Percentiles rank a stretch among this genome's conserved stretches.
Conservation (phyloP, 2,888 invertebrate genomes). For the Sialis lutaria region DNA sequence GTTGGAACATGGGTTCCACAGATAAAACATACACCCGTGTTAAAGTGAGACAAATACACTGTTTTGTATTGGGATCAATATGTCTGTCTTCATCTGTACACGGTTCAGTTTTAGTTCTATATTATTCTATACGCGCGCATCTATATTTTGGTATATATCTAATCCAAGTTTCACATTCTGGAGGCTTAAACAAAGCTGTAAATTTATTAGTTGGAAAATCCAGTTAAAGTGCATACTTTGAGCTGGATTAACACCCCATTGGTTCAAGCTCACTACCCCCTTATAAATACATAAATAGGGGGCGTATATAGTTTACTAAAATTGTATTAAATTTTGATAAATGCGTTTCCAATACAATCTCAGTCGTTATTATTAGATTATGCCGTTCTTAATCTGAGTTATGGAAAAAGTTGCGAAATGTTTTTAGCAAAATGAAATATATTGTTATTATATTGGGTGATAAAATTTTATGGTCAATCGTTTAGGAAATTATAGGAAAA, state of each 20-base stretch:
- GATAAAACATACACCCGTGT: not conserved
- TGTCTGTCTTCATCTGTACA: not conserved
- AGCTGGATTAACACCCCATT: conserved; percentile 38
- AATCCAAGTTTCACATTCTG: conserved; percentile 14
- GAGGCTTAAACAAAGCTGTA: conserved; percentile 39
- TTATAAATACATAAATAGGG: not conserved
- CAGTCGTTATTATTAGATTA: too few species aligned
- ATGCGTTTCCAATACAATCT: too few species aligned
- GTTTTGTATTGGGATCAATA: not conserved
- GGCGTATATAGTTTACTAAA: not conserved
- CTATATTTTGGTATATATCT: not conserved
- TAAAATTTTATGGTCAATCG: too few species aligned
- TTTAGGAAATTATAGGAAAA: too few species aligned
- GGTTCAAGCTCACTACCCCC: conserved; percentile 13
- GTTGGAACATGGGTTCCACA: not conserved
- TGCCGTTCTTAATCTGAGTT: too few species aligned
- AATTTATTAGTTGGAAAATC: conserved; percentile 40
- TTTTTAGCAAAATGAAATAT: too few species aligned
- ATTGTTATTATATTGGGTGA: too few species aligned
- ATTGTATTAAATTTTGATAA: too few species aligned
- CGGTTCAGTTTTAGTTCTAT: not conserved
- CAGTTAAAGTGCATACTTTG: conserved; percentile 30
- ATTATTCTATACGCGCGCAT: not conserved
- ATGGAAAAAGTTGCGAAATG: too few species aligned
- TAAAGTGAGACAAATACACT: not conserved